These are phyloP conservation scores for Mobula hypostoma DNA, from an alignment of 2,113 vertebrate species.

Conservation along the genomic window DNA sequence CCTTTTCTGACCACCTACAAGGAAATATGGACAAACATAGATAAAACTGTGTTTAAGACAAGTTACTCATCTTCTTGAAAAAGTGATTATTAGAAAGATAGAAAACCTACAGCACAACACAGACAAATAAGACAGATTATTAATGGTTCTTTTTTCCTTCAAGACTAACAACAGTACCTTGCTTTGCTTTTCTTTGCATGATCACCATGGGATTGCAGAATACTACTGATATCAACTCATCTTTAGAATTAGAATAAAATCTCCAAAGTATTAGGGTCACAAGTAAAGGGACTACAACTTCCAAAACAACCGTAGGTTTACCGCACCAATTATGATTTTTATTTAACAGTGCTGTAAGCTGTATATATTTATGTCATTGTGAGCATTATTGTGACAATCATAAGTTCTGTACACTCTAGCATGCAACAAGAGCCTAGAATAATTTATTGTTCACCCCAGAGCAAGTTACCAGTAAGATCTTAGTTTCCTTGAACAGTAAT, in stretches of 20 bases:
- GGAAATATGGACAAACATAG: not conserved
- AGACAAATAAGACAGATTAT: not conserved
- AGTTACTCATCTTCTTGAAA: not conserved
- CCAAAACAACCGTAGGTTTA: not conserved
- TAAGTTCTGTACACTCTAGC: not conserved
- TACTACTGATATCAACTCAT: not conserved
- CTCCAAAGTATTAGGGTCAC: not conserved
- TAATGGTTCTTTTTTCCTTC: not conserved
- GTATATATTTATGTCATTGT: not conserved
- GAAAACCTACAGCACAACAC: too few relatives aligned
- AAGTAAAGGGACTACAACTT: not conserved
- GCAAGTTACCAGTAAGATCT: not conserved
- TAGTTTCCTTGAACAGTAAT: not conserved
- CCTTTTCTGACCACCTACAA: constrained; percentile 81
- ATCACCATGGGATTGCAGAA: not conserved
- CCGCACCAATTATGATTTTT: not conserved
- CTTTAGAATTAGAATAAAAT: not conserved
- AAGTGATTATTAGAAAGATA: not conserved
- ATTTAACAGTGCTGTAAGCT: not conserved
- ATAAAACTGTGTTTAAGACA: not conserved
- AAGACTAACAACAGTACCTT: not conserved
- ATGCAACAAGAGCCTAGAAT: not conserved
- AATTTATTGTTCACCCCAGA: not conserved
- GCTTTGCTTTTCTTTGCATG: not conserved
- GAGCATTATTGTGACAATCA: too few relatives aligned